Percentiles rank a stretch among this genome's conserved stretches.
Evolutionary conservation across 1,140 invertebrate genomes (phyloP).

Genomic region (Cydia fagiglandana): DNA sequence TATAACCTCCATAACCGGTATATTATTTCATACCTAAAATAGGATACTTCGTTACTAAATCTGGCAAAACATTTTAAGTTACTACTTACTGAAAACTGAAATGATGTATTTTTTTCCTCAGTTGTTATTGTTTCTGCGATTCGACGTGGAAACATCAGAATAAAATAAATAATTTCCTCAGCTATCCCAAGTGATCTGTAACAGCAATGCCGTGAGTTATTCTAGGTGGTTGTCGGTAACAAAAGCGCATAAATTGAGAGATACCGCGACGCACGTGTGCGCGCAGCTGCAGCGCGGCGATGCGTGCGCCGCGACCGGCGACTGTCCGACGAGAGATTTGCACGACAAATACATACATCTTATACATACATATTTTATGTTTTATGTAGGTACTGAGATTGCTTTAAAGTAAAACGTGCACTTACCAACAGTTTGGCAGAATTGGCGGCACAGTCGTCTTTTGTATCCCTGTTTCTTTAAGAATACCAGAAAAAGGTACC

Average conservation of each 20-base stretch:
- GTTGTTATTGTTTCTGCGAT: neutral
- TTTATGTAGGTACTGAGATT: neutral
- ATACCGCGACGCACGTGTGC: constrained; percentile 48
- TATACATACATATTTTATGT: constrained; percentile 14
- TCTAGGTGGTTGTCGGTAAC: constrained; percentile 32
- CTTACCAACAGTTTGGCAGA: too few species aligned
- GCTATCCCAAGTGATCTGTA: neutral
- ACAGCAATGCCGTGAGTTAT: constrained; percentile 15
- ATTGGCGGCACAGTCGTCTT: too few species aligned
- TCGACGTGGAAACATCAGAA: neutral
- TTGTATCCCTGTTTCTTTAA: too few species aligned
- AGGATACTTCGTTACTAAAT: too few species aligned
- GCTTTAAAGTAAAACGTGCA: too few species aligned
- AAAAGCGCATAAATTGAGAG: constrained; percentile 46
- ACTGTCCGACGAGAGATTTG: constrained; percentile 35
- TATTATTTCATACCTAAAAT: too few species aligned
- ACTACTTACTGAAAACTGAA: neutral
- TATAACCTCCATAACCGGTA: too few species aligned
- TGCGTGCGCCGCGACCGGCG: constrained; percentile 44
- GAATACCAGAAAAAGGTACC: too few species aligned
- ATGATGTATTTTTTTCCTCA: neutral
- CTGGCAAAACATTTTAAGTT: too few species aligned
- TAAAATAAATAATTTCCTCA: neutral
- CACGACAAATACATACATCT: constrained; percentile 10
- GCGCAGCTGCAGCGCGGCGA: constrained; percentile 46